phyloP scores from a whole-genome alignment of 2,888 invertebrate species.

The Melieria picta region DNA sequence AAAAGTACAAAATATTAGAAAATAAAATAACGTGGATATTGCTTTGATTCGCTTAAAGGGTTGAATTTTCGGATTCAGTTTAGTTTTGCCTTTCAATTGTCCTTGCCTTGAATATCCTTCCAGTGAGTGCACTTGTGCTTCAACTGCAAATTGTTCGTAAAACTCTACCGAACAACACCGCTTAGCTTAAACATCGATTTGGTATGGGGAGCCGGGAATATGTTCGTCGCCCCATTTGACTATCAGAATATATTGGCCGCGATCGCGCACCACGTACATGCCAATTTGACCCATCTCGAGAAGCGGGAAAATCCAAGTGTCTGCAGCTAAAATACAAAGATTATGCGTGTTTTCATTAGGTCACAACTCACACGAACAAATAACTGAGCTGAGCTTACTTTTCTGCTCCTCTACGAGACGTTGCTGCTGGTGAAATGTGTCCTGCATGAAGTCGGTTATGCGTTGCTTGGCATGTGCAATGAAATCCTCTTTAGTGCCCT shows the following conservation, averaged over 20 bases:
- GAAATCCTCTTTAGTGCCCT: slow-evolving; percentile 70
- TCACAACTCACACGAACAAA: neutral
- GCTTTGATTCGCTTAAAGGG: neutral
- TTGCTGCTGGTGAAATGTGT: slow-evolving; percentile 57
- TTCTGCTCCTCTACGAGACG: slow-evolving; percentile 44
- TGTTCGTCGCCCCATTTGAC: slow-evolving; percentile 98
- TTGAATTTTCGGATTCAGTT: neutral
- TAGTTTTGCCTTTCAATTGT: no score
- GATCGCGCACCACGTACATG: no score
- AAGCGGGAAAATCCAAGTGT: slow-evolving; percentile 92
- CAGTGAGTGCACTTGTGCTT: no score
- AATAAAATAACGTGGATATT: neutral
- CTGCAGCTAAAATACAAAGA: slow-evolving; percentile 62
- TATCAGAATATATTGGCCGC: slow-evolving; percentile 93
- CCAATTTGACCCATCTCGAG: slow-evolving; percentile 95
- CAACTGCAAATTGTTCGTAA: slow-evolving; percentile 4
- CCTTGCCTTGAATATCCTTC: no score
- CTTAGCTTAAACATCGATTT: slow-evolving; percentile 63
- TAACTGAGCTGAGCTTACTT: slow-evolving; percentile 39
- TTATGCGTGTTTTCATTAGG: neutral
- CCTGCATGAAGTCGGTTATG: slow-evolving; percentile 61
- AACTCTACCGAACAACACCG: neutral
- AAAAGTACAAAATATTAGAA: slow-evolving; percentile 17
- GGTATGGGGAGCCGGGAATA: slow-evolving; percentile 93
- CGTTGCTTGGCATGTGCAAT: slow-evolving; percentile 67